Percentiles rank a stretch among this genome's conserved stretches.
Conservation (phyloP, 2,113 vertebrate species). For the Acinonyx jubatus region DNA sequence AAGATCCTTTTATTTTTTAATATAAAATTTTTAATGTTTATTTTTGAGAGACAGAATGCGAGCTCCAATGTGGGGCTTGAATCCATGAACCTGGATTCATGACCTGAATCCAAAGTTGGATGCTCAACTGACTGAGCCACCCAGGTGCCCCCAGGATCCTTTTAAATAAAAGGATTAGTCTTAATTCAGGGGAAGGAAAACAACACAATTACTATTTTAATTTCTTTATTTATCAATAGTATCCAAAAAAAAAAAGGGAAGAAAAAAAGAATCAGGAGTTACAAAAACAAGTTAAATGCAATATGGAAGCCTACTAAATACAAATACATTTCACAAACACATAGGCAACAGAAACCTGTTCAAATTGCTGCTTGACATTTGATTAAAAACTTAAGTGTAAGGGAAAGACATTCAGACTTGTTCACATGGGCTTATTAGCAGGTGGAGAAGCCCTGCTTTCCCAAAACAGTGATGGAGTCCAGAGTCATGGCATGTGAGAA, state of each 20-base stretch:
- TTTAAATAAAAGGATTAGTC: not conserved
- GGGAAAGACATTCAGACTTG: conserved; percentile 60
- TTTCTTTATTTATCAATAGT: conserved; percentile 87
- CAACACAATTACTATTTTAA: conserved; percentile 62
- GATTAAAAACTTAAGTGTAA: conserved; percentile 34
- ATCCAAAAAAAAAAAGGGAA: conserved; percentile 72
- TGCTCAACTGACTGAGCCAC: too few relatives aligned
- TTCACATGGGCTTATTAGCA: conserved; percentile 36
- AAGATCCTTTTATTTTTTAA: not conserved
- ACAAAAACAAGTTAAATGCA: conserved; percentile 88
- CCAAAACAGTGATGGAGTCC: conserved; percentile 34
- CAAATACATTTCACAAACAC: conserved; percentile 82
- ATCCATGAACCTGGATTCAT: too few relatives aligned
- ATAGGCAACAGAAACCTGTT: conserved; percentile 75
- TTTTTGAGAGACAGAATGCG: too few relatives aligned
- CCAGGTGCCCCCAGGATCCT: not conserved
- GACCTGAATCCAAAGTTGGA: too few relatives aligned
- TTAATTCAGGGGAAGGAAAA: conserved; percentile 24
- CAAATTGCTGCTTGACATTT: conserved; percentile 75
- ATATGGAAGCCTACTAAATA: conserved; percentile 86
- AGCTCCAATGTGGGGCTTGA: too few relatives aligned
- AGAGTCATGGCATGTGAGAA: conserved; percentile 6
- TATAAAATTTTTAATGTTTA: too few relatives aligned
- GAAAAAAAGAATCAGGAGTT: conserved; percentile 72
- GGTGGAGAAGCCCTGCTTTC: conserved; percentile 53